Evolutionary conservation across 2,888 invertebrate species (phyloP), one percentile per base, ranked within the genome.

Genomic region (Dione vanillae): DNA sequence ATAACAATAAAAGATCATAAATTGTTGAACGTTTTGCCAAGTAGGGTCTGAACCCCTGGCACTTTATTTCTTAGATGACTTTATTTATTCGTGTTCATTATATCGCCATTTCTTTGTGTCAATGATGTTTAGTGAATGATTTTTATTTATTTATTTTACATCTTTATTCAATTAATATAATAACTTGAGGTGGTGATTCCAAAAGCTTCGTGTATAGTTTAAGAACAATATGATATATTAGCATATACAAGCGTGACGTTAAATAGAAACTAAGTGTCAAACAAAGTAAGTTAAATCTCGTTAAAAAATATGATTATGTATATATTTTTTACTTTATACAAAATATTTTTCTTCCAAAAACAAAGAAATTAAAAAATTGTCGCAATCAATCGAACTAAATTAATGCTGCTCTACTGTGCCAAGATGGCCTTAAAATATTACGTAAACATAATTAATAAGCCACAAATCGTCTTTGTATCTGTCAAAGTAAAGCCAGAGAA

Each of bases 1-100:
- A 45, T 41, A 61, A n/a, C 43, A 61, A 61, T 61, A 61, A 61
- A 61, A 61, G 59, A 61, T 61, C 11, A 43, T 61, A 61, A 61
- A 54, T 37, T 11, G 27, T 61, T 43, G n/a, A 54, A 54, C 59
- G 43, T 61, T 43, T 43, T 0, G 12, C n/a, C n/a, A 45, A 61
- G 27, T 45, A 43, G 43, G 43, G 43, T 45, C 43, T 43, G 59
- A 41, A 6, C n/a, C 43, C 43, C 43, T 45, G 14, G 14, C 20
- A 5, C 27, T 43, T 14, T 43, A 27, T 41, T 41, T 19, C 7
- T 27, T 43, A 20, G 43, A 43, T 14, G 43, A 20, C 59, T 43
- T 61, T 37, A 54, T 54, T 35, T 54, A 37, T n/a, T 40, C 16
- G 7, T 10, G 56, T 56, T 6, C 11, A 56, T 56, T 16, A 16